phyloP scores from a whole-genome alignment of 2,797 vertebrate species.

The Rhinophrynus dorsalis region DNA sequence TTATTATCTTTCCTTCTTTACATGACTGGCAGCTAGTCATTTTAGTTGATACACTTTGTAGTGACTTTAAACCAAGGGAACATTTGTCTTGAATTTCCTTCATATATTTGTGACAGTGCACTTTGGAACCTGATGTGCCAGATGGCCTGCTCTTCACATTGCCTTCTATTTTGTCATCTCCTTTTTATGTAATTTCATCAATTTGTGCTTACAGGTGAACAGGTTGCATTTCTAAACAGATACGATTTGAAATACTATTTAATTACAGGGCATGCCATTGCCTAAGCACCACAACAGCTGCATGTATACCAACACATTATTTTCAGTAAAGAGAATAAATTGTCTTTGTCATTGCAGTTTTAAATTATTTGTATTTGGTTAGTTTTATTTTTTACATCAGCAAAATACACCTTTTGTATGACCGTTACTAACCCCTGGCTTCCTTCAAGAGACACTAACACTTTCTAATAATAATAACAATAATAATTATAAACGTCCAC shows the following conservation, averaged over 20 bases:
- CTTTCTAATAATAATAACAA: no score
- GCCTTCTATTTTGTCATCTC: slow-evolving; percentile 27
- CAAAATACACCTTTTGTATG: no score
- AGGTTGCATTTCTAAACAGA: slow-evolving; percentile 29
- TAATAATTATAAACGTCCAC: no score
- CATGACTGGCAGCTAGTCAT: slow-evolving; percentile 22
- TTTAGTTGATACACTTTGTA: slow-evolving; percentile 15
- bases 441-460: no score
- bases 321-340: slow-evolving; percentile 4
- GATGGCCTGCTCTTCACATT: slow-evolving; percentile 26
- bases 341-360: no score
- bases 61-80: slow-evolving; percentile 11
- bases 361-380: no score
- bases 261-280: slow-evolving; percentile 7
- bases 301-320: slow-evolving; percentile 11
- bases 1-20: slow-evolving; percentile 32
- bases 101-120: slow-evolving; percentile 31
- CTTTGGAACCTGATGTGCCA: slow-evolving; percentile 22
- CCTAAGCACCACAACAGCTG: slow-evolving; percentile 3
- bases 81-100: slow-evolving; percentile 30
- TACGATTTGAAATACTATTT: slow-evolving; percentile 16
- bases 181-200: slow-evolving; percentile 38
- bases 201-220: slow-evolving; percentile 36
- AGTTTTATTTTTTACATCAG: no score
- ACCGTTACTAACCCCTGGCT: no score